Evolutionary conservation across 2,888 invertebrate genomes (phyloP).

Genomic region (Ichneumoninae sp.): DNA sequence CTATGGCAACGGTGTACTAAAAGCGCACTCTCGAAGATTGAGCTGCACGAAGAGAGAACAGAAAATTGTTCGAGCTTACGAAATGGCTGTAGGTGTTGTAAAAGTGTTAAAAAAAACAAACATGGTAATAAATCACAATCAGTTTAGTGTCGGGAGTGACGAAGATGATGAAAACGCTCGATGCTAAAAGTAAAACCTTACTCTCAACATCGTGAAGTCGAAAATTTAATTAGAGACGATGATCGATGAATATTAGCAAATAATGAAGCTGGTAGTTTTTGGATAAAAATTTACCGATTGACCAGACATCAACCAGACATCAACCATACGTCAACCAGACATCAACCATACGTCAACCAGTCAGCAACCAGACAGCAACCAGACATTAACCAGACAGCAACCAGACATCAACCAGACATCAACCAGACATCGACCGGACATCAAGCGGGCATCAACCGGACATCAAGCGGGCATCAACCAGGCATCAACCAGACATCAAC

Average conservation of each 20-base stretch:
- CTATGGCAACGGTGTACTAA: background rate
- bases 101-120: background rate
- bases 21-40: constrained; percentile 57
- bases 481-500: no score
- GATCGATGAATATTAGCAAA: background rate
- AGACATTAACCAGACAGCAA: background rate
- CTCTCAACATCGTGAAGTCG: background rate
- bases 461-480: no score
- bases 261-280: background rate
- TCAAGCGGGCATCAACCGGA: no score
- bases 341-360: no score
- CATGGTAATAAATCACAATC: constrained; percentile 4
- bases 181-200: background rate
- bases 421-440: no score
- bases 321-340: no score
- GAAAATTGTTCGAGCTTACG: background rate
- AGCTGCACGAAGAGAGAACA: constrained; percentile 10
- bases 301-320: no score
- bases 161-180: background rate
- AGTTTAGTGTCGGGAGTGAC: background rate
- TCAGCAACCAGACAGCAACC: no score
- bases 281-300: background rate
- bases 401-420: background rate
- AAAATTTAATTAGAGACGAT: background rate
- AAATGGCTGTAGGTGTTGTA: background rate